phyloP scores from a whole-genome alignment of 2,113 vertebrate genomes.

The Ploceus nigricollis region DNA sequence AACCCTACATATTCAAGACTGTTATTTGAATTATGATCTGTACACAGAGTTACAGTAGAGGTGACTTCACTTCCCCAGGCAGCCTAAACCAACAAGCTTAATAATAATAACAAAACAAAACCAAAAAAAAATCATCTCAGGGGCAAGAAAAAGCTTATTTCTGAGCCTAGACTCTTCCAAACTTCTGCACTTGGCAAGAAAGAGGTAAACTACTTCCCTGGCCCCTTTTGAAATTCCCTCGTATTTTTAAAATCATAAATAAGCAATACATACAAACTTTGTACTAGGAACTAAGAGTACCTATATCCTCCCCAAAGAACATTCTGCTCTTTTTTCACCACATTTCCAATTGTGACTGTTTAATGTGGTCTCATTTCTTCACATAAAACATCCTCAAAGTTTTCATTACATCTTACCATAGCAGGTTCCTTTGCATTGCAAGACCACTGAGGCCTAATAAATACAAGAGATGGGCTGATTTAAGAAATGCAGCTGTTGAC shows the following conservation, averaged over 20 bases:
- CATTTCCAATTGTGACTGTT: not conserved
- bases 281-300: not conserved
- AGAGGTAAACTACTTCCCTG: not conserved
- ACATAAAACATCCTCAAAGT: not conserved
- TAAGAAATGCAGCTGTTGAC: not conserved
- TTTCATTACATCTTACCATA: not conserved
- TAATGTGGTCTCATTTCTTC: not conserved
- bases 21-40: conserved; percentile 15
- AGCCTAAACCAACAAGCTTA: conserved; percentile 3
- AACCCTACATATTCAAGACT: conserved; percentile 17
- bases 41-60: not conserved
- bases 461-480: not conserved
- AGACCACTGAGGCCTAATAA: not conserved
- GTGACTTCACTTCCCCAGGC: conserved; percentile 16
- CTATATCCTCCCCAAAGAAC: not conserved
- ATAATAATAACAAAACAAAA: not conserved
- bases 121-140: not conserved
- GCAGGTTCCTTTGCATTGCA: not conserved
- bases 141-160: not conserved
- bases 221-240: not conserved
- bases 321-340: not conserved
- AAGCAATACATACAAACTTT: not conserved
- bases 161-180: not conserved
- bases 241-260: not conserved
- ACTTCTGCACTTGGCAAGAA: not conserved